Base-by-base conservation (phyloP, 2,113 vertebrate species). In the Atractosteus spatula region DNA sequence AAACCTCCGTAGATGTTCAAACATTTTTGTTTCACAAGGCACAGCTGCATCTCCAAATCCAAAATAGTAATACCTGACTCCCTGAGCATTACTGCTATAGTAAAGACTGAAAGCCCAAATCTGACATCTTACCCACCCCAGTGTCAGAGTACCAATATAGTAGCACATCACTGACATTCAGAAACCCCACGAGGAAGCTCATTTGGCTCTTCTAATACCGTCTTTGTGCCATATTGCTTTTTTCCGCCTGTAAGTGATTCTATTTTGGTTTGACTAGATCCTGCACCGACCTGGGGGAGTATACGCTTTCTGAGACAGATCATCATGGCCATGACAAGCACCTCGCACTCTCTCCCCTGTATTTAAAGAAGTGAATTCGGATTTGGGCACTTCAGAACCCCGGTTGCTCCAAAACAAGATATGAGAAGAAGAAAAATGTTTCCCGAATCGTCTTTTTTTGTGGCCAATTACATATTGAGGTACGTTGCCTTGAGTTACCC, bases 351-450 rank as follows among this genome's bases (percentile, higher is more conserved):
- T 7, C 59, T 62, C 7, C 17, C 17, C 17, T 16, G 59, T 62
- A 62, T 62, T 62, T 62, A 62, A 62, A 62, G 14, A 62, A 7
- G 13, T 62, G 59, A 62, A 13, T 13, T 29, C 13, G 14, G 59
- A 7, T 16, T 13, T 16, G 3, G 29, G 47, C 5, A 51, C 47
- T 51, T 51, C 47, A 51, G 47, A 51, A 7, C 47, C 47, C 5
- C 10, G 5, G 47, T 51, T 51, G 47, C 5, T 51, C 47, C 47
- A 5, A 3, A 62, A 13, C 13, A 29, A 62, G 59, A 29, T 16
- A 62, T 62, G 59, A 62, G 59, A 62, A 62, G 59, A 29, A 62
- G 59, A 13, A 62, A 29, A 14, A 62, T 62, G 59, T 62, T 62
- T 62, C 59, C 59, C 1, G 59, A 62, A 62, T 16, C 59, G 6